Conservation (phyloP, 2,888 invertebrate species). For the Agrotis clavis region DNA sequence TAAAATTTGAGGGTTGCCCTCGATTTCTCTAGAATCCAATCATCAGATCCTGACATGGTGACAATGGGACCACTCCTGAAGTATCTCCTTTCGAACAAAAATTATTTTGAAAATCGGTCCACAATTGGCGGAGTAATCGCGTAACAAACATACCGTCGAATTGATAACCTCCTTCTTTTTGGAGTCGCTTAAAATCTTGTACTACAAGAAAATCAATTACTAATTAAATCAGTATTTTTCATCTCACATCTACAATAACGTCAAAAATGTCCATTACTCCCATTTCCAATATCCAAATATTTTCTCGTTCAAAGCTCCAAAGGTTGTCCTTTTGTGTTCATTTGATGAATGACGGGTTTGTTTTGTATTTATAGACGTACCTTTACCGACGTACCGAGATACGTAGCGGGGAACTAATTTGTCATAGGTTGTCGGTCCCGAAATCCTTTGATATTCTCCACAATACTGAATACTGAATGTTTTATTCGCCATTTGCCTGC, state of each 20-base stretch:
- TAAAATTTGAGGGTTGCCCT: too few relatives aligned
- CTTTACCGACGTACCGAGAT: conserved; percentile 9
- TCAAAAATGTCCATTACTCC: not conserved
- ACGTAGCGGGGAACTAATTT: conserved; percentile 48
- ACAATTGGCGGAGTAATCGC: too few relatives aligned
- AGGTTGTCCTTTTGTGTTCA: conserved; percentile 32
- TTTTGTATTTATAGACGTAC: conserved; percentile 29
- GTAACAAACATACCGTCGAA: too few relatives aligned
- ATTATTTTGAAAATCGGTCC: too few relatives aligned
- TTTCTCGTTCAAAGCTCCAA: conserved; percentile 4
- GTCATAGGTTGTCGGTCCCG: conserved; percentile 47
- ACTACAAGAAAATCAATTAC: too few relatives aligned
- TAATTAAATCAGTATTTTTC: not conserved
- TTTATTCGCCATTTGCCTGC: conserved; percentile 26
- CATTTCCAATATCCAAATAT: not conserved
- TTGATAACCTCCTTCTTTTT: too few relatives aligned
- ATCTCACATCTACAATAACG: not conserved
- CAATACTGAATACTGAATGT: conserved; percentile 35
- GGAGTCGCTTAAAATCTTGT: too few relatives aligned
- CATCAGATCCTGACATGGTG: too few relatives aligned
- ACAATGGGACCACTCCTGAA: too few relatives aligned
- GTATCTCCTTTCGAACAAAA: too few relatives aligned
- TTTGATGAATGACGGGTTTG: conserved; percentile 45
- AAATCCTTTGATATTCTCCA: conserved; percentile 40
- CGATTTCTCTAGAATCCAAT: too few relatives aligned